phyloP scores from a whole-genome alignment of 2,888 invertebrate genomes.

The Lasioglossum figueresi region DNA sequence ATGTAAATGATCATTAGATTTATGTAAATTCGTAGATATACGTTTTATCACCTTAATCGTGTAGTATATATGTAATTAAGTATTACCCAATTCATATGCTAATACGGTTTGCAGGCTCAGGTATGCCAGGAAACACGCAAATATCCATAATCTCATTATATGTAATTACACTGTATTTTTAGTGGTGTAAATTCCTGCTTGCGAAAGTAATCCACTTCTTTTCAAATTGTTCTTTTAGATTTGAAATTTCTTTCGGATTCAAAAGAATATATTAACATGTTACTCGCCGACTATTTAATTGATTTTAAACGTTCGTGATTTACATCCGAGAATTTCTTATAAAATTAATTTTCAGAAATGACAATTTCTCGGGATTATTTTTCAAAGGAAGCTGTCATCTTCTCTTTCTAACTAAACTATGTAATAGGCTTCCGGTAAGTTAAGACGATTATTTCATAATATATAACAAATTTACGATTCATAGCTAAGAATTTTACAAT shows the following conservation, averaged over 20 bases:
- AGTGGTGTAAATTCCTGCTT: neutral
- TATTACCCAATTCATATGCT: neutral
- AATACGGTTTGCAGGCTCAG: neutral
- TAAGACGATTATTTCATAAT: neutral
- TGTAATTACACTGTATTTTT: neutral
- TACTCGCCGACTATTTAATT: neutral
- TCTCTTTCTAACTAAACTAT: no score
- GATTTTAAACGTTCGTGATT: neutral
- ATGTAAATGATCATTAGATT: neutral
- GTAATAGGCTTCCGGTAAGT: neutral
- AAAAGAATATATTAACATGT: neutral
- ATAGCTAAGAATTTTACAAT: neutral
- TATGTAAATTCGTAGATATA: neutral
- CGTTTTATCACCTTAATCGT: neutral
- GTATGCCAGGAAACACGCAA: neutral
- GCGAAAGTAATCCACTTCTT: neutral
- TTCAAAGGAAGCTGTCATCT: neutral
- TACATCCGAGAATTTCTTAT: neutral
- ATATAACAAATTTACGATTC: neutral
- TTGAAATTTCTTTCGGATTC: neutral
- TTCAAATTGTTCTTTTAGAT: neutral
- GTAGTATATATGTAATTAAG: neutral
- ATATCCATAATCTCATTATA: neutral
- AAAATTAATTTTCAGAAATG: neutral
- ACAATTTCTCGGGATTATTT: neutral